phyloP scores from a whole-genome alignment of 2,113 vertebrate genomes.

The Varanus komodoensis region DNA sequence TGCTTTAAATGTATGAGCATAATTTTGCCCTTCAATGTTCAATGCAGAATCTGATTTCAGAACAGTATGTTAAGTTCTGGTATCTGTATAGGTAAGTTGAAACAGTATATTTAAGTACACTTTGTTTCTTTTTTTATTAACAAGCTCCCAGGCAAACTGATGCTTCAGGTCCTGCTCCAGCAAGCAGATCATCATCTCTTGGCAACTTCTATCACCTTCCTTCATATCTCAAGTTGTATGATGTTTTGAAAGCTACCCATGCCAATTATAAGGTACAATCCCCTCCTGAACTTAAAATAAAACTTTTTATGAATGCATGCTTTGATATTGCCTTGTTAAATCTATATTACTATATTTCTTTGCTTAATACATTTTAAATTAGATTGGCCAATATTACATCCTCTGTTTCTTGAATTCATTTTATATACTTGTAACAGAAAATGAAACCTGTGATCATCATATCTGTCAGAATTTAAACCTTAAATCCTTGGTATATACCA shows the following conservation, averaged over 20 bases:
- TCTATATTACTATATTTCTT: neutral
- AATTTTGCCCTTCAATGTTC: neutral
- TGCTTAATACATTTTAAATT: neutral
- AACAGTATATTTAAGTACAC: neutral
- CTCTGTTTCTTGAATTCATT: neutral
- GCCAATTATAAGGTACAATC: constrained; percentile 93
- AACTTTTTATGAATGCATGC: neutral
- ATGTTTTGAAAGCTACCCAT: constrained; percentile 96
- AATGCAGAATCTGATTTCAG: neutral
- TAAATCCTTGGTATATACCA: too few relatives aligned
- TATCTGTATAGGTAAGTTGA: neutral
- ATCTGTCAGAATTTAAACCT: too few relatives aligned
- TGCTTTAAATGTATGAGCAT: too few relatives aligned
- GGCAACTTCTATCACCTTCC: constrained; percentile 97
- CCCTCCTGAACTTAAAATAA: neutral
- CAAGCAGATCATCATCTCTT: constrained; percentile 90
- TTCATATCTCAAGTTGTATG: constrained; percentile 93
- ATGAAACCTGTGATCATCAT: too few relatives aligned
- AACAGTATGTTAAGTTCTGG: neutral
- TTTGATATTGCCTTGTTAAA: neutral
- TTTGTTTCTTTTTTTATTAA: constrained; percentile 21
- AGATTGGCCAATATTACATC: too few relatives aligned
- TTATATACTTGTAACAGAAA: neutral
- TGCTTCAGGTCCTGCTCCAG: constrained; percentile 78
- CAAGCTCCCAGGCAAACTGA: constrained; percentile 87